Base-by-base conservation (phyloP, 2,888 invertebrate genomes). In the Sminthurides aquaticus region DNA sequence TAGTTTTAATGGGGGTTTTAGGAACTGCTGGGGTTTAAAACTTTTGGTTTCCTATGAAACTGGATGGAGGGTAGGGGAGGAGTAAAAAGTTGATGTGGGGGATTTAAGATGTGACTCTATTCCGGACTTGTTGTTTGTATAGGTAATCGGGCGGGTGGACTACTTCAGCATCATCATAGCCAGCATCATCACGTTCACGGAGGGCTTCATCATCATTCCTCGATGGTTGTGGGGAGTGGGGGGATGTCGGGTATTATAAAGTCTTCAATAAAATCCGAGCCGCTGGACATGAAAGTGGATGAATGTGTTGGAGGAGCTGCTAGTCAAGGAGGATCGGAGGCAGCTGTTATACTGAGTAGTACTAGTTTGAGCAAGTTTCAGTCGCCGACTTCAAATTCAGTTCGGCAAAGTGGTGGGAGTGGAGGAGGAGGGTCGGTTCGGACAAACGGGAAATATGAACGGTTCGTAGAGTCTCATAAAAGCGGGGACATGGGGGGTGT, bases 281-380 rank as follows among this genome's bases (percentile, higher is more conserved):
- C 74, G 69, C 61, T 72, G 43, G 74, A 74, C 68, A 74, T 72
- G 72, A 74, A 74, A 71, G 68, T 73, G 26, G 71, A 71, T 54
- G 69, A 68, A 57, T 69, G 69, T 34, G n/a, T 5, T 15, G 43
- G 55, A 11, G 48, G 62, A 26, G 15, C 57, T 27, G 26, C 29
- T 59, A 62, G 62, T 62, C 62, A 62, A n/a, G 28, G 24, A 2
- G 28, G 29, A 3, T 52, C 55, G 61, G 61, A 61, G 22, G 54
- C 61, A 61, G 27, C 61, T 61, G 61, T 28, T 20, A 20, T 27
- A 25, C 8, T 27, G 20, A 26, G 52, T 49, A 11, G 2, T 2
- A n/a, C n/a, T n/a, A n/a, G n/a, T n/a, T n/a, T n/a, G n/a, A n/a
- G n/a, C n/a, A 61, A 61, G 24, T 62, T 62, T 54, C 52, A 52